Evolutionary conservation across 2,113 vertebrate genomes (phyloP), one percentile per base, ranked within the genome.

Genomic region (Mesembrinibis cayennensis): DNA sequence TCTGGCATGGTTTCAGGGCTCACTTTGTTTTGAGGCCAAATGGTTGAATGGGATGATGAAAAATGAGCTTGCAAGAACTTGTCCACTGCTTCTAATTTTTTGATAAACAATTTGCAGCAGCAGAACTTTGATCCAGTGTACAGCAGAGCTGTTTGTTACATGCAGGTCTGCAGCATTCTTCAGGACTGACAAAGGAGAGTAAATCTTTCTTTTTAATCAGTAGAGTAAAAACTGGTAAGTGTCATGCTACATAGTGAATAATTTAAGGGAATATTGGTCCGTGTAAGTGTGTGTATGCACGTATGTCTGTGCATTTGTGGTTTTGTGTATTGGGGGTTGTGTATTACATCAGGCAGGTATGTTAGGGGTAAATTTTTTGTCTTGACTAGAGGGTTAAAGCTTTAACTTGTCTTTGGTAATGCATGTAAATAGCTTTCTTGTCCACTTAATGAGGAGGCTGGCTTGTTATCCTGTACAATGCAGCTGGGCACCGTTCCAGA

Each of bases 31-130:
- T 85, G 36, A 95, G 95, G 74, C 85, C 70, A 79, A 63, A 21
- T 40, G 47, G 89, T 86, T 86, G 89, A 95, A 80, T 30, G 61
- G 38, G 38, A 66, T 86, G 83, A 61, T 59, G 92, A 94, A 95
- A 95, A 82, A 69, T 6, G 40, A 97, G 94, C 97, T 95, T 97
- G 96, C 76, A 89, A 70, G 91, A 94, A 97, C 98, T 95, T 97
- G 97, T 87, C 44, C 15, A 7, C 83, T 85, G 76, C 47, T 97
- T 90, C 91, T 96, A 82, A 97, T 97, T 93, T 95, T 86, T 90
- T 95, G 93, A 85, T 97, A 95, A 85, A 91, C 70, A 69, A 76
- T 93, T 96, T 26, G 4, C 89, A 95, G 94, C 94, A 95, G 91
- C 84, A 80, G 56, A 96, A 97, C 95, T 97, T 97, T 94, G 97